Conservation (phyloP, 2,113 vertebrate genomes). For the Xiphophorus maculatus region DNA sequence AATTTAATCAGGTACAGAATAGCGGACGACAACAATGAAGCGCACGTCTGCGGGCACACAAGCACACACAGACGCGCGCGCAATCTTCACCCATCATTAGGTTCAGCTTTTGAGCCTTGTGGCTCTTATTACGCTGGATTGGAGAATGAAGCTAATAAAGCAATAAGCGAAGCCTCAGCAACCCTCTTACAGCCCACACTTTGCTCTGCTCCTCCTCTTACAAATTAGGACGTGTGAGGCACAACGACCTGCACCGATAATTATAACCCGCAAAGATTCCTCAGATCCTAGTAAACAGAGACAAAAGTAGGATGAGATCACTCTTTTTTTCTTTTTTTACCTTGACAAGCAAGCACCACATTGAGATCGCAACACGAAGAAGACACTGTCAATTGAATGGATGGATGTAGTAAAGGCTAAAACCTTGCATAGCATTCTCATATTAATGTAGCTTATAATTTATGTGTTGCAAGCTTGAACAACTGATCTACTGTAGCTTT, state of each 20-base stretch:
- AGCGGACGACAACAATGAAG: conserved; percentile 1
- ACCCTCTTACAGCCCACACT: conserved; percentile 37
- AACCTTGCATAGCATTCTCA: background rate
- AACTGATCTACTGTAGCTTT: conserved; percentile 23
- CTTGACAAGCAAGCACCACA: conserved; percentile 34
- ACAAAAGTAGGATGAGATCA: conserved; percentile 27
- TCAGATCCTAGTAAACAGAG: conserved; percentile 35
- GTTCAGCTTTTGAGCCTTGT: conserved; percentile 45
- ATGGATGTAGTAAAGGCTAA: background rate
- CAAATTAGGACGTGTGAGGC: conserved; percentile 46
- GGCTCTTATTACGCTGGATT: conserved; percentile 50
- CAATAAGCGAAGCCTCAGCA: conserved; percentile 47
- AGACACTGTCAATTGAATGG: conserved; percentile 20
- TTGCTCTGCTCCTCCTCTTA: conserved; percentile 48
- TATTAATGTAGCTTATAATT: background rate
- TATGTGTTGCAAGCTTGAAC: conserved; percentile 26
- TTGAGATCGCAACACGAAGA: conserved; percentile 32
- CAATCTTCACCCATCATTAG: conserved; percentile 59
- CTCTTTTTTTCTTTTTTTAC: conserved; percentile 19
- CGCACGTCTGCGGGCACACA: background rate
- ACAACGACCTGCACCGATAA: conserved; percentile 21
- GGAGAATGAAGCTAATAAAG: conserved; percentile 58
- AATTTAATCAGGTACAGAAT: conserved; percentile 62
- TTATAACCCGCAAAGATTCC: conserved; percentile 46
- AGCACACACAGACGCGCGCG: too few species aligned